Evolutionary conservation across 2,113 vertebrate species (phyloP).

Genomic region (Sterrhoptilus dennistouni): DNA sequence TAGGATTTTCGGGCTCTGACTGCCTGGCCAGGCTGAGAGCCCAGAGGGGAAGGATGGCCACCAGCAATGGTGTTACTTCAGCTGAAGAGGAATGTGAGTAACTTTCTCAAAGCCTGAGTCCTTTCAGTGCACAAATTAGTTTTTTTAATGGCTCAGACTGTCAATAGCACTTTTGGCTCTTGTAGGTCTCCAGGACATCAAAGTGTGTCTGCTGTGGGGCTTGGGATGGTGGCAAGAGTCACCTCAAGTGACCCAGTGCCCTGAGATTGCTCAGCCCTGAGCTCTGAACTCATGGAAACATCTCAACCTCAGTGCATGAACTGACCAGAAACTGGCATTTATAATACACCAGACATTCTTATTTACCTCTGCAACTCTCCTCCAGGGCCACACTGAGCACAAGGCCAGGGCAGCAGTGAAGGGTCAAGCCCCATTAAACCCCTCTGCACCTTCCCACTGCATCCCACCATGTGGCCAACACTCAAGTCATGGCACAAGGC

Average conservation of each 20-base stretch:
- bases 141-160: neutral
- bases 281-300: neutral
- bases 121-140: neutral
- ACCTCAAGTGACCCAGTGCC: fast-evolving
- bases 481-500: fast-evolving
- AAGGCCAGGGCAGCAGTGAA: fast-evolving
- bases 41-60: fast-evolving
- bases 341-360: too few species aligned
- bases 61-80: neutral
- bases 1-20: neutral
- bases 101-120: neutral
- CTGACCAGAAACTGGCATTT: fast-evolving
- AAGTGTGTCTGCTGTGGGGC: neutral
- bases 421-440: fast-evolving
- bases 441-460: neutral
- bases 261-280: neutral
- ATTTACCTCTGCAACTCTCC: neutral
- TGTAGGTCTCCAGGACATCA: neutral
- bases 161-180: neutral
- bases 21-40: neutral
- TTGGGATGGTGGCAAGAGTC: neutral
- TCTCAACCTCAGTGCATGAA: neutral
- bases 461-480: fast-evolving
- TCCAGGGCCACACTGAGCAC: neutral
- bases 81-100: neutral